Evolutionary conservation across 64 coral and sea anemone genomes (phyloP).

Genomic region (Dendrophyllia cribrosa): DNA sequence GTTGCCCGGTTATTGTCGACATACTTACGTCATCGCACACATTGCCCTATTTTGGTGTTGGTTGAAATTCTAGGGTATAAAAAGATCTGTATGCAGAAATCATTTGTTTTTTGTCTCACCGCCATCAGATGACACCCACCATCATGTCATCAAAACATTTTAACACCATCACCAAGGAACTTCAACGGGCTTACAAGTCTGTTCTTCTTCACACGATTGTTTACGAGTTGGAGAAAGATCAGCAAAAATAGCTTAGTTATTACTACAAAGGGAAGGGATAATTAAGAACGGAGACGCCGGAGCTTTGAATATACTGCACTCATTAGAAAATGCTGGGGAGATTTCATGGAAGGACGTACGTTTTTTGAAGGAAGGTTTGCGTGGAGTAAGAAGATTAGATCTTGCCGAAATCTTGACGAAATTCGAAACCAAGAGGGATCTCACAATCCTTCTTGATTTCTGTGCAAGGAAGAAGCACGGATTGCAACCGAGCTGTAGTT

Average conservation of each 20-base stretch:
- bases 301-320: not conserved
- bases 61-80: no score
- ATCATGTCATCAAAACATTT: no score
- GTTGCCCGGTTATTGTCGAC: no score
- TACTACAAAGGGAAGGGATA: not conserved
- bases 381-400: not conserved
- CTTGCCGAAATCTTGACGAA: not conserved
- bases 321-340: not conserved
- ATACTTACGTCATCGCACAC: no score
- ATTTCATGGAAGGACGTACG: not conserved
- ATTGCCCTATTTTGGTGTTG: no score
- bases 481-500: not conserved
- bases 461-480: not conserved
- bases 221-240: not conserved
- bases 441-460: not conserved
- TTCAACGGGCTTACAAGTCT: not conserved
- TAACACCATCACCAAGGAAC: not conserved
- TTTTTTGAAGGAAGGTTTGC: not conserved
- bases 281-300: not conserved
- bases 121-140: no score
- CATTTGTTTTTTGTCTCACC: no score
- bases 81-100: no score
- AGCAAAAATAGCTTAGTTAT: not conserved
- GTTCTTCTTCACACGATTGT: not conserved
- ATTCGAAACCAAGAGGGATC: slow-evolving; percentile 2